Conservation (phyloP, 2,797 vertebrate species). For the Microtus californicus region DNA sequence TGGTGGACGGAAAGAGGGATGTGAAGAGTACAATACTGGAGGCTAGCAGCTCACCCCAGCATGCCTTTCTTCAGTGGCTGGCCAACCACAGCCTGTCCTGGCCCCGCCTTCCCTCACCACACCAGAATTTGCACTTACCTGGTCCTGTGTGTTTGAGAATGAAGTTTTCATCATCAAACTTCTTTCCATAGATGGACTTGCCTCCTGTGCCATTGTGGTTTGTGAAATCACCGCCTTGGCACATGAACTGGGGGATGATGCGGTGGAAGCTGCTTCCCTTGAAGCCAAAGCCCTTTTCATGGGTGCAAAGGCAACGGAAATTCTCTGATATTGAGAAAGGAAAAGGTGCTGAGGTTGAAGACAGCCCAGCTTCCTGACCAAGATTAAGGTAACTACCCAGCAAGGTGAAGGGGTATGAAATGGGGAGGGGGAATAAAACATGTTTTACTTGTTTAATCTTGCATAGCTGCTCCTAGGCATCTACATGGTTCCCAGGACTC, state of each 20-base stretch:
- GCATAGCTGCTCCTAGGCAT: neutral
- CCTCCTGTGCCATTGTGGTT: slow-evolving; percentile 99
- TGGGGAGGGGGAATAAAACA: neutral
- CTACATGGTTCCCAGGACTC: neutral
- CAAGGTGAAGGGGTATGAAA: neutral
- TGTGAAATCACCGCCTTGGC: slow-evolving; percentile 98
- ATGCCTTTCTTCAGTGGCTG: neutral
- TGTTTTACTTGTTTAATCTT: neutral
- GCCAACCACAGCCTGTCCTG: neutral
- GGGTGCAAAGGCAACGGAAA: slow-evolving; percentile 97
- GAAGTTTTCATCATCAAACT: slow-evolving; percentile 99
- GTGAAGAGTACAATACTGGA: neutral
- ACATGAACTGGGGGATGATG: slow-evolving; percentile 99
- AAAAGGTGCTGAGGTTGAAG: neutral
- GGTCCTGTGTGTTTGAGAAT: slow-evolving; percentile 97
- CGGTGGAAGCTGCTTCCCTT: slow-evolving; percentile 99
- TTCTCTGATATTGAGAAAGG: slow-evolving; percentile 90
- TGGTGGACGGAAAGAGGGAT: neutral
- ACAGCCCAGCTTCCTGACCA: neutral
- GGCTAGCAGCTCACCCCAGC: neutral
- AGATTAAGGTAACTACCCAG: neutral
- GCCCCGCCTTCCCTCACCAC: accelerated
- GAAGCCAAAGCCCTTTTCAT: slow-evolving; percentile 97
- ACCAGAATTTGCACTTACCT: slow-evolving; percentile 86
- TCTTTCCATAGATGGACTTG: slow-evolving; percentile 97